Evolutionary conservation across 2,797 vertebrate species (phyloP).

Genomic region (Sibirionetta formosa): DNA sequence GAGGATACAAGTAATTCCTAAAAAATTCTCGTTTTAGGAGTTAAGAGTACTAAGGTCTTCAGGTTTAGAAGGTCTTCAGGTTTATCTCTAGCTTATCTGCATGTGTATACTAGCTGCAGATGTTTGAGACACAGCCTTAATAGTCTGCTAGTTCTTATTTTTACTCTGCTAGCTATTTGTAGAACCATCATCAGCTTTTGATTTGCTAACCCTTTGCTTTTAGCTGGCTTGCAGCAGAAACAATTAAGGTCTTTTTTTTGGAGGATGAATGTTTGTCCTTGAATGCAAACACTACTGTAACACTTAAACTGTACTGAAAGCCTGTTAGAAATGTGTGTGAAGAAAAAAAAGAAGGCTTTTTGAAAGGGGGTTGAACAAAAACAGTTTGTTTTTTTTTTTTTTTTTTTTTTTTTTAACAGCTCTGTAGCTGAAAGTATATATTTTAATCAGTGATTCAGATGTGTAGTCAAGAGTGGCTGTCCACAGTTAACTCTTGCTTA

Average conservation of each 20-base stretch:
- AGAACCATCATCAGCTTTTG: background rate
- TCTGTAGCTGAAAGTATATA: background rate
- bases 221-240: constrained; percentile 9
- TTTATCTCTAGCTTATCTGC: background rate
- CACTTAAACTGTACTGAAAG: background rate
- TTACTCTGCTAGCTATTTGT: background rate
- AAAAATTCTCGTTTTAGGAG: background rate
- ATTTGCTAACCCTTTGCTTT: background rate
- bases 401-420: background rate
- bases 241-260: background rate
- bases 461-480: background rate
- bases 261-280: background rate
- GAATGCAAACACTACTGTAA: background rate
- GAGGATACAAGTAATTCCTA: background rate
- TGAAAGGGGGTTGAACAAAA: background rate
- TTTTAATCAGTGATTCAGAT: background rate
- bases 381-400: background rate
- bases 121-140: background rate
- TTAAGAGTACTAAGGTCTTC: background rate
- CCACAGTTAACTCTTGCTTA: no score
- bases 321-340: background rate
- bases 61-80: background rate
- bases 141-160: background rate
- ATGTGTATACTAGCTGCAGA: background rate
- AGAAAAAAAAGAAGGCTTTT: background rate